Evolutionary conservation across 2,888 invertebrate species (phyloP).

Genomic region (Iphiclides podalirius): DNA sequence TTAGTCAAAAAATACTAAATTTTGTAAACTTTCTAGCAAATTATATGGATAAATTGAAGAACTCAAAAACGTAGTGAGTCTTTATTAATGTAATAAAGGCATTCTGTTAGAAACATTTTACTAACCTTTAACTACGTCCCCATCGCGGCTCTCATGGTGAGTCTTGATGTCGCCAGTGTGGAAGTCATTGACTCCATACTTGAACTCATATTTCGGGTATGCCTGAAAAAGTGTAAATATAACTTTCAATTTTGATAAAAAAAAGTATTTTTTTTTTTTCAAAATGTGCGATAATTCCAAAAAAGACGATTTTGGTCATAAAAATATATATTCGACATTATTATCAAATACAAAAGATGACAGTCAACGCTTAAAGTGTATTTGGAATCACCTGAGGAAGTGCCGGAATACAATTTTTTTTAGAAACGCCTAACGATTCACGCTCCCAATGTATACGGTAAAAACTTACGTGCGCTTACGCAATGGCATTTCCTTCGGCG

Average conservation of each 20-base stretch:
- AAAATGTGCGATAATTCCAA: not conserved
- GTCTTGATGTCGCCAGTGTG: slow-evolving; percentile 81
- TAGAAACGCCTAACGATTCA: slow-evolving; percentile 16
- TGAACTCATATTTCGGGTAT: slow-evolving; percentile 81
- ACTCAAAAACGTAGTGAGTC: too few species aligned
- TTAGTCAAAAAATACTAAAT: too few species aligned
- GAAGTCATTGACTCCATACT: slow-evolving; percentile 81
- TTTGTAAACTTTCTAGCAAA: too few species aligned
- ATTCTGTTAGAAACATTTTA: too few species aligned
- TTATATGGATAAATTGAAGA: too few species aligned
- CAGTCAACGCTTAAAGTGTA: too few species aligned
- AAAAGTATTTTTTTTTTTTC: too few species aligned
- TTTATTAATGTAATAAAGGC: too few species aligned
- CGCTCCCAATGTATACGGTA: slow-evolving; percentile 15
- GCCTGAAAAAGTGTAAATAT: slow-evolving; percentile 63
- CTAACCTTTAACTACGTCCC: slow-evolving; percentile 75
- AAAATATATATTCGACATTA: too few species aligned
- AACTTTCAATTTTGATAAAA: too few species aligned
- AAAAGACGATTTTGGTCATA: slow-evolving; percentile 1
- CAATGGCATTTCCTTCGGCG: slow-evolving; percentile 21
- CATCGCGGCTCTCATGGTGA: slow-evolving; percentile 78
- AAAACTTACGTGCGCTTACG: slow-evolving; percentile 23
- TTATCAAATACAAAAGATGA: too few species aligned
- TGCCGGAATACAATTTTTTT: slow-evolving; percentile 12
- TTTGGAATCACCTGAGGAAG: not conserved